Conservation (phyloP, 2,797 vertebrate species). For the Synaphobranchus kaupii region DNA sequence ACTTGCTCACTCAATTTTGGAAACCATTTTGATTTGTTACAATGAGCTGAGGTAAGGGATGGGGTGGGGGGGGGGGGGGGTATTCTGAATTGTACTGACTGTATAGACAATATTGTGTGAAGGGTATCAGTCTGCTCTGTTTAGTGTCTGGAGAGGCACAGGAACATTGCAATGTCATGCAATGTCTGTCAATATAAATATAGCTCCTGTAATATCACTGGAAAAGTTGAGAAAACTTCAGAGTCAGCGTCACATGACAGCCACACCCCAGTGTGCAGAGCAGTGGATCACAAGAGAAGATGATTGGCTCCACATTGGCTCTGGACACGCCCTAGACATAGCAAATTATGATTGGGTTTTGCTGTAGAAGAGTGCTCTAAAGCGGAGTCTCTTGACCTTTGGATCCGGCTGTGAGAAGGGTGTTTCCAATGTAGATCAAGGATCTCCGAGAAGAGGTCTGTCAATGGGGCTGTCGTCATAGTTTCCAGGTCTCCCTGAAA, state of each 20-base stretch:
- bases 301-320: neutral
- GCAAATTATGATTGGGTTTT: neutral
- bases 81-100: too few relatives aligned
- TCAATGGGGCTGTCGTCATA: conserved; percentile 12
- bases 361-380: neutral
- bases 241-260: conserved; percentile 28
- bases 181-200: neutral
- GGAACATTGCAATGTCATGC: neutral
- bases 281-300: neutral
- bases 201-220: neutral
- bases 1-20: too few relatives aligned
- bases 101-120: too few relatives aligned
- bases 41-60: too few relatives aligned
- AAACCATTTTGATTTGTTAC: too few relatives aligned
- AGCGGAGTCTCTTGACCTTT: neutral
- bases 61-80: too few relatives aligned
- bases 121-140: neutral
- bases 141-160: neutral
- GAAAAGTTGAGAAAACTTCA: neutral
- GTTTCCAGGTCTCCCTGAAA: conserved; percentile 25
- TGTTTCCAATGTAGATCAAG: neutral
- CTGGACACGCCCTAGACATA: neutral
- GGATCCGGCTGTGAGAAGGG: neutral
- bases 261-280: neutral
- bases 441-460: neutral